Conservation (phyloP, 35 echinoderm and acorn worm genomes). For the Heliocidaris tuberculata region DNA sequence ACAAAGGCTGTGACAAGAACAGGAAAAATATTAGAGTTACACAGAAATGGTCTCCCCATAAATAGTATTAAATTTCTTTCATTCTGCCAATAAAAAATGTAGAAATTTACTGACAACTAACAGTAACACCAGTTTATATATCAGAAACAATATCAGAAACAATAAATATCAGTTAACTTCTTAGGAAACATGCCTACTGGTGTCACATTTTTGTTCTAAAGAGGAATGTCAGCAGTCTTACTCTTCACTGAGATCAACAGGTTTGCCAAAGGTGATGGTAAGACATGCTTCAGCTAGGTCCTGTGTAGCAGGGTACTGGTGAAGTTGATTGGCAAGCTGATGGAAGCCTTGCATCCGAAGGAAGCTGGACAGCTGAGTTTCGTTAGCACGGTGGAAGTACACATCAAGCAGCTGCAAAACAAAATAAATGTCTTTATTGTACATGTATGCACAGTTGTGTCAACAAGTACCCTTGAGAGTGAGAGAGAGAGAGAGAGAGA, state of each 20-base stretch:
- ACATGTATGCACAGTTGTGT: neutral
- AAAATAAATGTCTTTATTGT: conserved; percentile 30
- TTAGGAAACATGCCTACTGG: too few relatives aligned
- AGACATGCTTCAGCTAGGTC: conserved; percentile 92
- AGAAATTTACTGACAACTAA: neutral
- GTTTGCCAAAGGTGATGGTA: conserved; percentile 76
- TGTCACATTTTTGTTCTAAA: neutral
- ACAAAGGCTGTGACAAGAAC: too few relatives aligned
- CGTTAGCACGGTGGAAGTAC: conserved; percentile 82
- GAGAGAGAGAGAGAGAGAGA: too few relatives aligned
- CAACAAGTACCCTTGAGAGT: too few relatives aligned
- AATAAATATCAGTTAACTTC: neutral
- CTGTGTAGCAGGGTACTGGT: conserved; percentile 82
- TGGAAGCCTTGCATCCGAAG: conserved; percentile 83
- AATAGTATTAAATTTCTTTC: neutral
- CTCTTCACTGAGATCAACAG: conserved; percentile 71
- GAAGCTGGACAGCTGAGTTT: conserved; percentile 63
- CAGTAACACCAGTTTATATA: neutral
- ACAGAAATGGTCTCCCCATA: neutral
- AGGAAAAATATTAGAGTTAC: neutral
- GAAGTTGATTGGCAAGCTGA: conserved; percentile 94
- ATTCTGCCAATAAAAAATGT: neutral
- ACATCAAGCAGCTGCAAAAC: conserved; percentile 85
- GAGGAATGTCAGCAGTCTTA: neutral
- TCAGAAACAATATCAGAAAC: neutral